Evolutionary conservation across 1,140 invertebrate species (phyloP), one percentile per base, ranked within the genome.

Genomic region (Diachasma alloeum): DNA sequence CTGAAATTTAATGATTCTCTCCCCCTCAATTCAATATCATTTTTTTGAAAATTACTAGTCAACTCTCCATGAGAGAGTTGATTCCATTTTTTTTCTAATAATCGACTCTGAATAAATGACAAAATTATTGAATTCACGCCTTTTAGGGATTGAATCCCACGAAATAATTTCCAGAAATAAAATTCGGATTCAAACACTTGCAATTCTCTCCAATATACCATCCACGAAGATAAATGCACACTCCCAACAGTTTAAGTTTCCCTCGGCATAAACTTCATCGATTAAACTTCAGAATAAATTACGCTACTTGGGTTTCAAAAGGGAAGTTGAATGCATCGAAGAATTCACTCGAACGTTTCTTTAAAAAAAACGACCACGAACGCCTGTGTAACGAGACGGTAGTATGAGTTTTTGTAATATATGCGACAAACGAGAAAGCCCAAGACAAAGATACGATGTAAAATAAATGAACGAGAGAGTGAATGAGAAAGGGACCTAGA

Each of bases 401-500:
- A 63, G 59, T 26, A 63, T 63, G 59, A 26, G 24, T 19, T 53
- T 53, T 63, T 63, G 59, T 63, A 63, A 63, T 63, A 63, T 31
- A 63, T 63, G 24, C 59, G 59, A 63, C 59, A 63, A 63, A 63
- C 59, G 24, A 63, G 59, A 63, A 42, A 31, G 24, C 6, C 24
- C 22, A 63, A 63, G 59, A 63, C 59, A 63, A 63, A 63, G 59
- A 56, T 56, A 56, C 48, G 39, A 74, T 76, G 72, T 74, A 72
- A 79, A 78, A 78, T 74, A 75, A 74, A 75, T 67, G 77, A 75
- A 72, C 76, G 77, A 69, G 80, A 78, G 73, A 78, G 75, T 31
- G 80, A 74, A 74, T 75, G 36, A 69, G 78, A 81, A 77, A 78
- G 74, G 78, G 77, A 75, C 80, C 75, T 81, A 70, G 77, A 69